Conservation (phyloP, 2,113 vertebrate genomes). For the Puma concolor region DNA sequence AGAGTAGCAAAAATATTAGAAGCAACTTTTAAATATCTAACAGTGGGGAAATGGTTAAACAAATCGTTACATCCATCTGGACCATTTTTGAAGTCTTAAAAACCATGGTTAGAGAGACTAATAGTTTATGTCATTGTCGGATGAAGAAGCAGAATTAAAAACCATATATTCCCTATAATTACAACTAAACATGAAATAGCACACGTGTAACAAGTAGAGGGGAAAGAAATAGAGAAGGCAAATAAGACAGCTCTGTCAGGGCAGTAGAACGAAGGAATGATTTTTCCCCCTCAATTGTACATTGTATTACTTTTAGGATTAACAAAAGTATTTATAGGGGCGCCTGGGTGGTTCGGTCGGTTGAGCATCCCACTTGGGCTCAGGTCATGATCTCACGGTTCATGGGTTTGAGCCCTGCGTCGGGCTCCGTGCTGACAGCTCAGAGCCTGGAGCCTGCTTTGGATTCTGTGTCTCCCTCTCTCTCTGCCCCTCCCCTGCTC, state of each 20-base stretch:
- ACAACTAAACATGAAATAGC: not conserved
- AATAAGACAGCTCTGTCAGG: not conserved
- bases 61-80: slow-evolving; percentile 1
- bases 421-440: no score
- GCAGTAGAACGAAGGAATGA: not conserved
- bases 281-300: not conserved
- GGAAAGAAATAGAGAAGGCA: not conserved
- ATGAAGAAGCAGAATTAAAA: slow-evolving; percentile 46
- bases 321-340: no score
- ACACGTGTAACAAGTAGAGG: not conserved
- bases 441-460: no score
- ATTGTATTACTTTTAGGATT: slow-evolving; percentile 9
- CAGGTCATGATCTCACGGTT: no score
- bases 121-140: not conserved
- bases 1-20: slow-evolving; percentile 26
- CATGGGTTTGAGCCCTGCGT: no score
- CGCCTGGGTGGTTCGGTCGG: no score
- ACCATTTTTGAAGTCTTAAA: slow-evolving; percentile 17
- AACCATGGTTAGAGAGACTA: not conserved
- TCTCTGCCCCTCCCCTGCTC: no score
- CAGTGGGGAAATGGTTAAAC: slow-evolving; percentile 14
- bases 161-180: not conserved
- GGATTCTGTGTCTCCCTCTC: no score
- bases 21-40: slow-evolving; percentile 40
- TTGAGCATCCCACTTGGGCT: no score